Conservation (phyloP, 2,888 invertebrate genomes). For the Mesochorus sp. region DNA sequence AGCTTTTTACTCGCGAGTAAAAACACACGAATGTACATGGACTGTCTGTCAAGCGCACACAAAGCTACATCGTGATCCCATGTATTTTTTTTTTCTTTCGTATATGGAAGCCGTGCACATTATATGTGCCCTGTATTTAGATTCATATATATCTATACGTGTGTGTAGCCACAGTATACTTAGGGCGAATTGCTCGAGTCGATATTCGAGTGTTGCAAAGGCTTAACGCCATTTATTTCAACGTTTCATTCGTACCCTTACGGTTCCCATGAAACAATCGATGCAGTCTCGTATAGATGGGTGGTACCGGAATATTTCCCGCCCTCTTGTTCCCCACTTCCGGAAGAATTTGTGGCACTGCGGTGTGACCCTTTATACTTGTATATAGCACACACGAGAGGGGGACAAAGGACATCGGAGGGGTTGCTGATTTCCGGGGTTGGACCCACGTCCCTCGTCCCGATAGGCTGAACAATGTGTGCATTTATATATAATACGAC, state of each 20-base stretch:
- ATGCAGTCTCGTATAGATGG: constrained; percentile 46
- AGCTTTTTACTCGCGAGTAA: constrained; percentile 6
- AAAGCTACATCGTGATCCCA: constrained; percentile 10
- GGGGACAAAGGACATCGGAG: constrained; percentile 33
- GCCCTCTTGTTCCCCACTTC: constrained; percentile 71
- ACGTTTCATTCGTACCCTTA: not conserved
- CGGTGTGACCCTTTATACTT: constrained; percentile 39
- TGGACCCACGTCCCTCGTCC: constrained; percentile 62
- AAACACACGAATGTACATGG: no score
- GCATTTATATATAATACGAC: constrained; percentile 17
- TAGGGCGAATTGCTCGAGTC: constrained; percentile 6
- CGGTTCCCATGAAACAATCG: not conserved
- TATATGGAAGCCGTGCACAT: not conserved
- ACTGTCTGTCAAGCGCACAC: constrained; percentile 13
- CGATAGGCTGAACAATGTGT: constrained; percentile 60
- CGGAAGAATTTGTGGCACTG: constrained; percentile 63
- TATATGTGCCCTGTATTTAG: not conserved
- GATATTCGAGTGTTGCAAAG: constrained; percentile 3
- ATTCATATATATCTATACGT: not conserved
- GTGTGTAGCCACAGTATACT: not conserved
- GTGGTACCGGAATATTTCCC: constrained; percentile 70
- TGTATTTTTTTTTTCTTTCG: constrained; percentile 5
- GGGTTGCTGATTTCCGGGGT: constrained; percentile 70
- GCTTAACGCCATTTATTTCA: not conserved
- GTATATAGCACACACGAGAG: constrained; percentile 25